A percentile compares a stretch with the other conserved stretches of the same genome.
Conservation (phyloP, 1,140 invertebrate genomes). For the Drosophila lini region DNA sequence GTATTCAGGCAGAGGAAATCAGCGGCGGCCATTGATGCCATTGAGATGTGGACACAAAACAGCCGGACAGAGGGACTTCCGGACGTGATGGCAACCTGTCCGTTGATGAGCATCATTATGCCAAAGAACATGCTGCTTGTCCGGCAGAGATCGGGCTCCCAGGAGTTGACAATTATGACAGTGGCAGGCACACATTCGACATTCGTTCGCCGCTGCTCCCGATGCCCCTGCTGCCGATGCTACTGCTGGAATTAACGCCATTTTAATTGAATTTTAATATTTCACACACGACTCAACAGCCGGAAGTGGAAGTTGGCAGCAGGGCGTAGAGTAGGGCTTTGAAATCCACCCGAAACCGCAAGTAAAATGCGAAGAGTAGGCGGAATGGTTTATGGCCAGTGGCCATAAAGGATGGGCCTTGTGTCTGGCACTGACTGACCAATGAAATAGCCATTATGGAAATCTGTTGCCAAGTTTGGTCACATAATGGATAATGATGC, state of each 20-base stretch:
- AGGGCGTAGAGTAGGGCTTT: constrained; percentile 37
- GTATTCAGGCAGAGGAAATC: constrained; percentile 43
- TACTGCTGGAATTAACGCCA: constrained; percentile 80
- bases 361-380: constrained; percentile 66
- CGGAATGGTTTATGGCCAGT: constrained; percentile 26
- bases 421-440: constrained; percentile 16
- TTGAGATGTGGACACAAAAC: constrained; percentile 43
- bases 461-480: constrained; percentile 69
- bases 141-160: constrained; percentile 39
- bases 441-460: constrained; percentile 80
- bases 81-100: constrained; percentile 45
- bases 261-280: constrained; percentile 84
- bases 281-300: constrained; percentile 76
- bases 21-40: constrained; percentile 57
- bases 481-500: constrained; percentile 62
- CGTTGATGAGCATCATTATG: constrained; percentile 80
- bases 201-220: constrained; percentile 34
- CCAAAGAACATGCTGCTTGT: constrained; percentile 63
- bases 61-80: constrained; percentile 15
- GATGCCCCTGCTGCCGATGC: constrained; percentile 28
- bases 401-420: constrained; percentile 18
- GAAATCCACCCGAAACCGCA: constrained; percentile 66
- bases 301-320: constrained; percentile 62
- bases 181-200: constrained; percentile 45
- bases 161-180: constrained; percentile 81